These are phyloP conservation scores for Paramormyrops kingsleyae DNA, from an alignment of 2,113 vertebrate species.

Conservation along the genomic window DNA sequence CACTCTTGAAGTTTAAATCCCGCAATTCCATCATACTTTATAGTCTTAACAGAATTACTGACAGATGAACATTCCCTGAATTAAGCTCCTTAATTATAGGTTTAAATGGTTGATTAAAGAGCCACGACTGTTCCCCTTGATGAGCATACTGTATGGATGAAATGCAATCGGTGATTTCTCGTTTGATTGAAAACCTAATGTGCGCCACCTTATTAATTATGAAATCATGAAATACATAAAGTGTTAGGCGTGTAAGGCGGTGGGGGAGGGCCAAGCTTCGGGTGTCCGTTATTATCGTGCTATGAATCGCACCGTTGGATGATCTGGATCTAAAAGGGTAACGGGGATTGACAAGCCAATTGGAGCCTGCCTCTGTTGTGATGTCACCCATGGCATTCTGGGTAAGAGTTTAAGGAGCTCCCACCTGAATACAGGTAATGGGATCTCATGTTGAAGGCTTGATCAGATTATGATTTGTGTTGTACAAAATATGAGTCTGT, in stretches of 20 bases:
- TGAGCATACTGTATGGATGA: conserved; percentile 17
- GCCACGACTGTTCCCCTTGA: neutral
- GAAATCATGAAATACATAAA: conserved; percentile 1
- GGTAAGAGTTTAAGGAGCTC: neutral
- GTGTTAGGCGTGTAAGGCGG: neutral
- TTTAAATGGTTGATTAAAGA: conserved; percentile 20
- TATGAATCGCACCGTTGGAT: neutral
- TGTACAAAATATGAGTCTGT: neutral
- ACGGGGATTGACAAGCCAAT: neutral
- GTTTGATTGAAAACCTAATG: conserved; percentile 12
- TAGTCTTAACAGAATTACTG: conserved; percentile 20
- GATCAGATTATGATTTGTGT: neutral
- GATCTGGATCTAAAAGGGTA: neutral
- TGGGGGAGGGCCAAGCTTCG: neutral
- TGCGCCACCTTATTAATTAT: neutral
- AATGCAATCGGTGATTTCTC: conserved; percentile 1
- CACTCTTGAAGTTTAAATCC: conserved; percentile 18
- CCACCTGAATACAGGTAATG: neutral
- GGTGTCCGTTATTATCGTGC: neutral
- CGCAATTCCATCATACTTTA: conserved; percentile 20
- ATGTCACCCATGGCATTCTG: neutral
- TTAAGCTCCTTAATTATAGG: conserved; percentile 16
- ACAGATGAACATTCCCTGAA: conserved; percentile 12
- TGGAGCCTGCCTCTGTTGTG: neutral
- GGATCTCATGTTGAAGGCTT: neutral